A percentile compares a stretch with the other conserved stretches of the same genome.
Conservation (phyloP, 2,113 vertebrate genomes). For the Osmerus eperlanus region DNA sequence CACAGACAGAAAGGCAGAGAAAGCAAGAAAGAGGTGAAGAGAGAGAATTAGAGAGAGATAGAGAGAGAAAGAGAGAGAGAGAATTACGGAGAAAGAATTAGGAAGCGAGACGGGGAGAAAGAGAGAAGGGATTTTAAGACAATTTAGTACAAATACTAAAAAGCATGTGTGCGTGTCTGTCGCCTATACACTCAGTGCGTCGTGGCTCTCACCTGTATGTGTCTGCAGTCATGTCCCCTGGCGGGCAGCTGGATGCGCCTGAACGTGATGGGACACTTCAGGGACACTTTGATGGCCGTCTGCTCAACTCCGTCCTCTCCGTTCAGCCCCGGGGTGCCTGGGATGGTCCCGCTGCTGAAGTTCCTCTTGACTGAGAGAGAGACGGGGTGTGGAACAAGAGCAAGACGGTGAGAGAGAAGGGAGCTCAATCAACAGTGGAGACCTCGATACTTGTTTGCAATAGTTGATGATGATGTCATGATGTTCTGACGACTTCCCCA, state of each 20-base stretch:
- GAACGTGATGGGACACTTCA: conserved; percentile 97
- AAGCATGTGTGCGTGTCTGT: conserved; percentile 13
- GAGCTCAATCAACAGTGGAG: too few relatives aligned
- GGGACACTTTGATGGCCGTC: conserved; percentile 94
- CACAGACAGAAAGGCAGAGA: neutral
- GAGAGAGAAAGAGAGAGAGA: too few relatives aligned
- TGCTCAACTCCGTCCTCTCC: conserved; percentile 94
- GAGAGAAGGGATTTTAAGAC: neutral
- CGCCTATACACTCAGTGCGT: neutral
- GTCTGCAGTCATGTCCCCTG: conserved; percentile 89
- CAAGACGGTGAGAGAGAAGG: neutral
- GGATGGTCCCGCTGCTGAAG: conserved; percentile 91
- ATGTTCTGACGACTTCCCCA: too few relatives aligned
- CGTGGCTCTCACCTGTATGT: conserved; percentile 84
- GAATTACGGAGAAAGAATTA: too few relatives aligned
- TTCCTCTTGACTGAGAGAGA: conserved; percentile 84
- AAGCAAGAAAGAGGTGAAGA: too few relatives aligned
- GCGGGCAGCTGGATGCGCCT: conserved; percentile 94
- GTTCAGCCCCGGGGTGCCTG: conserved; percentile 87
- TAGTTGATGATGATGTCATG: neutral
- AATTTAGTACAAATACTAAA: neutral
- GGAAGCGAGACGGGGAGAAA: neutral
- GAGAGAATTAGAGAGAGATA: too few relatives aligned
- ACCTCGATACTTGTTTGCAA: too few relatives aligned
- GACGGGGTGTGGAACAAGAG: neutral